phyloP scores from a whole-genome alignment of 2,113 vertebrate species.

The Pterophyllum scalare region DNA sequence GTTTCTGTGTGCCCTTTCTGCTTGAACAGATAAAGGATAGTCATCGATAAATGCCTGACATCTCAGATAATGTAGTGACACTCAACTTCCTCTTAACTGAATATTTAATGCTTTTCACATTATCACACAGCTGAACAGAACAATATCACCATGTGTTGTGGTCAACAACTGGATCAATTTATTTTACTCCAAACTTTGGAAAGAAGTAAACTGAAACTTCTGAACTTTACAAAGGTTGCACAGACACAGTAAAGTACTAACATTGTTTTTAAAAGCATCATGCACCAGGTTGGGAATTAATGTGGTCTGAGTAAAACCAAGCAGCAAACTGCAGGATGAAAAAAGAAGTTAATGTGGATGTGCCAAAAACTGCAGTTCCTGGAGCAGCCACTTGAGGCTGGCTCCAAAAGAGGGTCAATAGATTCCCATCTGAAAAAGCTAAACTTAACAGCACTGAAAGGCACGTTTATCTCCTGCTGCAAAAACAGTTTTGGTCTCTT shows the following conservation, averaged over 20 bases:
- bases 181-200: slow-evolving; percentile 4
- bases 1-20: slow-evolving; percentile 12
- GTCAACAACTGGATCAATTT: slow-evolving; percentile 46
- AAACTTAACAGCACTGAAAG: not conserved
- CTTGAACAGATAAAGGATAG: slow-evolving; percentile 45
- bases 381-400: not conserved
- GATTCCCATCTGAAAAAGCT: not conserved
- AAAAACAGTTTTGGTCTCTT: not conserved
- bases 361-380: not conserved
- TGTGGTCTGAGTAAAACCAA: not conserved
- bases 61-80: slow-evolving; percentile 83
- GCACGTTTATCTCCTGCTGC: not conserved
- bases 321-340: not conserved
- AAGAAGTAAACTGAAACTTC: not conserved
- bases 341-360: not conserved
- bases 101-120: slow-evolving; percentile 76
- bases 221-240: not conserved
- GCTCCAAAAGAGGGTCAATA: not conserved
- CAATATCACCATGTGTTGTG: slow-evolving; percentile 46
- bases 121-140: slow-evolving; percentile 55
- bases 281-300: not conserved
- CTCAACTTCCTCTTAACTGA: slow-evolving; percentile 87
- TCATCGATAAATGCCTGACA: slow-evolving; percentile 82
- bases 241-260: not conserved
- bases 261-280: not conserved